Evolutionary conservation across 2,888 invertebrate species (phyloP).

Genomic region (Heliconius erato): DNA sequence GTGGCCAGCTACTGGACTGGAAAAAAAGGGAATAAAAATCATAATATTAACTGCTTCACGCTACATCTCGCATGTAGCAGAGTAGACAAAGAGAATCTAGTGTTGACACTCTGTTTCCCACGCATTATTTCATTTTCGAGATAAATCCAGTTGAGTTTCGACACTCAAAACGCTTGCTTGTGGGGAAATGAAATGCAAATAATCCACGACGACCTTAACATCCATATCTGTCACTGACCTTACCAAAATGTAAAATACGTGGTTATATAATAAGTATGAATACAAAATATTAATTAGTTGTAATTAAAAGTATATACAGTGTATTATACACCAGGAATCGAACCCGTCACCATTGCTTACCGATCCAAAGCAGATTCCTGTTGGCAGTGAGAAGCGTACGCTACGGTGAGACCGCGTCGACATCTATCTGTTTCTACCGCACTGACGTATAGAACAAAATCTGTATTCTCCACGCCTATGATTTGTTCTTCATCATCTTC

Average conservation of each 20-base stretch:
- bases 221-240: too few species aligned
- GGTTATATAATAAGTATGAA: too few species aligned
- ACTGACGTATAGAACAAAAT: conserved; percentile 98
- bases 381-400: conserved; percentile 99
- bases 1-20: conserved; percentile 98
- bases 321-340: neutral
- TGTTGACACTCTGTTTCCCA: neutral
- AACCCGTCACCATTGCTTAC: conserved; percentile 68
- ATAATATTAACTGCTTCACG: neutral
- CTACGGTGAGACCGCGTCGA: conserved; percentile 95
- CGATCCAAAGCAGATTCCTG: conserved; percentile 96
- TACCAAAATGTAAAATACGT: too few species aligned
- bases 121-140: neutral
- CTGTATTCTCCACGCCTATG: conserved; percentile 91
- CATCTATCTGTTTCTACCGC: conserved; percentile 98
- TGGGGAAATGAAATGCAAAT: too few species aligned
- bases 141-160: too few species aligned
- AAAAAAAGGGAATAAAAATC: conserved; percentile 36
- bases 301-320: too few species aligned
- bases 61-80: neutral
- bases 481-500: conserved; percentile 56
- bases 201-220: too few species aligned
- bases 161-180: too few species aligned
- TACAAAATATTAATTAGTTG: too few species aligned
- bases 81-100: neutral